These are phyloP conservation scores for Polyommatus icarus DNA, from an alignment of 2,888 invertebrate species.

Conservation along the genomic window DNA sequence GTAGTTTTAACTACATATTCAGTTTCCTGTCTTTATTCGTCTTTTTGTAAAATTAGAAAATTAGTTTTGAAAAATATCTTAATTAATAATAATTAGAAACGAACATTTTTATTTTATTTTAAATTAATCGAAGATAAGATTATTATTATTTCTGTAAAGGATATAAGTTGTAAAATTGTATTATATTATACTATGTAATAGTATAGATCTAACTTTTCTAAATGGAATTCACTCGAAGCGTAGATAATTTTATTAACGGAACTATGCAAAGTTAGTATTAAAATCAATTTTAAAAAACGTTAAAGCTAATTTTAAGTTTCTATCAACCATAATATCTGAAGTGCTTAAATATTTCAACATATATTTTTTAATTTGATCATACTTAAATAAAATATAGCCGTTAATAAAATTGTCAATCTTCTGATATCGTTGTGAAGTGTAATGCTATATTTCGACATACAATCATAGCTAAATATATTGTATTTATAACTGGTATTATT, in stretches of 20 bases:
- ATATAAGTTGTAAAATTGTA: constrained; percentile 25
- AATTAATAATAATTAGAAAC: background rate
- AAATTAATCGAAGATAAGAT: background rate
- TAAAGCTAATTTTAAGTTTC: background rate
- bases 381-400: background rate
- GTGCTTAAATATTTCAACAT: too few species aligned
- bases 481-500: background rate
- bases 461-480: background rate
- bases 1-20: background rate
- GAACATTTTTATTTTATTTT: background rate
- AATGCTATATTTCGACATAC: constrained; percentile 22
- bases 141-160: constrained; percentile 5
- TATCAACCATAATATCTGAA: background rate
- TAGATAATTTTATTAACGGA: background rate
- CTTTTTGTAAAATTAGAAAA: background rate
- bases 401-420: background rate
- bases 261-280: background rate
- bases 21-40: background rate
- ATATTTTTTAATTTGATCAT: background rate
- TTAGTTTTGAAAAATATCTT: background rate
- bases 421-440: background rate
- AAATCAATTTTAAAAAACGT: too few species aligned
- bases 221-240: constrained; percentile 12
- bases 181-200: constrained; percentile 26
- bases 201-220: constrained; percentile 7